Percentiles rank a stretch among this genome's conserved stretches.
Evolutionary conservation across 2,797 vertebrate species (phyloP).

Genomic region (Antrozous pallidus): DNA sequence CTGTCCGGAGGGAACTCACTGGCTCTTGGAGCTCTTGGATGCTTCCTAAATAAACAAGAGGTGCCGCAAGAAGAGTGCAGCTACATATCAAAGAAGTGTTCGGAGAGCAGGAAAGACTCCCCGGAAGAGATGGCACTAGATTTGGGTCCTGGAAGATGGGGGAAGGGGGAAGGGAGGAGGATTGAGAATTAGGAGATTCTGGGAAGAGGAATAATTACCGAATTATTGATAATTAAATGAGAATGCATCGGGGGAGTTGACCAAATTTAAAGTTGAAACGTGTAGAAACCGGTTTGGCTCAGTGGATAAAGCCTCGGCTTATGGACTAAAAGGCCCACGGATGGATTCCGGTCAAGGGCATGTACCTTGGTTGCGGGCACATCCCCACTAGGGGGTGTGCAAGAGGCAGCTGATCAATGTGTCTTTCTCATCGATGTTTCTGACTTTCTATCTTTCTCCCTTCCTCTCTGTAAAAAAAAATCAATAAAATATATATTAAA

Average conservation of each 20-base stretch:
- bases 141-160: background rate
- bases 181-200: conserved; percentile 7
- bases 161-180: too few relatives aligned
- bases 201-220: background rate
- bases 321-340: too few relatives aligned
- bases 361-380: too few relatives aligned
- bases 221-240: background rate
- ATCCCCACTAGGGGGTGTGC: too few relatives aligned
- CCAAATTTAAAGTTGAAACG: background rate
- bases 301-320: too few relatives aligned
- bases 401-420: too few relatives aligned
- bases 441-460: too few relatives aligned
- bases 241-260: background rate
- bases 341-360: too few relatives aligned
- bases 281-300: background rate
- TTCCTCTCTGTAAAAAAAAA: too few relatives aligned
- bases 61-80: background rate
- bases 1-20: background rate
- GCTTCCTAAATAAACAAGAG: background rate
- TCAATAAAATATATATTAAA: too few relatives aligned
- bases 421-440: too few relatives aligned
- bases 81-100: background rate
- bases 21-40: background rate
- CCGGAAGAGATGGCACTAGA: background rate
- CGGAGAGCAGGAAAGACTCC: background rate